A percentile compares a stretch with the other conserved stretches of the same genome.
Conservation (phyloP, 2,797 vertebrate species). For the Labroides dimidiatus region DNA sequence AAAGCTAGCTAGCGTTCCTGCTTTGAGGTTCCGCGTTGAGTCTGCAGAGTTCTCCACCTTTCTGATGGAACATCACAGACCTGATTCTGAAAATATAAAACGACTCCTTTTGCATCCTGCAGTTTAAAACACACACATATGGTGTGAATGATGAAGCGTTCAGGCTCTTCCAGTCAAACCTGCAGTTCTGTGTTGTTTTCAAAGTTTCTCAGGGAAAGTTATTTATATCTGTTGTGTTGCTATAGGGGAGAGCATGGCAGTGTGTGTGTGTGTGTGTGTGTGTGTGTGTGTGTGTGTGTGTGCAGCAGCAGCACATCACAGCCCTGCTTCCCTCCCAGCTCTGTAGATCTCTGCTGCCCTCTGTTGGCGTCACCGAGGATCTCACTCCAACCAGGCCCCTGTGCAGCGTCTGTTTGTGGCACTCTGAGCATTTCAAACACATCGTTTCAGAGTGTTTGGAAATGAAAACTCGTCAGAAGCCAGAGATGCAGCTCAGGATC, state of each 20-base stretch:
- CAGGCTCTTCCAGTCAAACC: background rate
- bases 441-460: background rate
- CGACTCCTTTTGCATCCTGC: no score
- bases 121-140: background rate
- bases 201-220: constrained; percentile 1
- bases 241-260: background rate
- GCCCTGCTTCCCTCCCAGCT: background rate
- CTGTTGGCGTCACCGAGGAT: constrained; percentile 38
- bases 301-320: background rate
- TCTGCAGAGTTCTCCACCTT: no score
- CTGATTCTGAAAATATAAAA: no score
- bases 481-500: no score
- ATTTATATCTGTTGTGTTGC: constrained; percentile 2
- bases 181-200: background rate
- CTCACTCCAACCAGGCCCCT: background rate
- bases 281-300: background rate
- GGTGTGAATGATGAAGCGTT: background rate
- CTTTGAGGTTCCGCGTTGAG: no score
- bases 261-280: background rate
- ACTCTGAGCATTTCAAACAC: background rate
- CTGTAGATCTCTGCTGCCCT: constrained; percentile 70
- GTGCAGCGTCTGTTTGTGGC: background rate
- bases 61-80: no score
- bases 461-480: no score
- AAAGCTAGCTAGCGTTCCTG: no score